Evolutionary conservation across 2,113 vertebrate genomes (phyloP), one percentile per base, ranked within the genome.

Genomic region (Anguilla rostrata): DNA sequence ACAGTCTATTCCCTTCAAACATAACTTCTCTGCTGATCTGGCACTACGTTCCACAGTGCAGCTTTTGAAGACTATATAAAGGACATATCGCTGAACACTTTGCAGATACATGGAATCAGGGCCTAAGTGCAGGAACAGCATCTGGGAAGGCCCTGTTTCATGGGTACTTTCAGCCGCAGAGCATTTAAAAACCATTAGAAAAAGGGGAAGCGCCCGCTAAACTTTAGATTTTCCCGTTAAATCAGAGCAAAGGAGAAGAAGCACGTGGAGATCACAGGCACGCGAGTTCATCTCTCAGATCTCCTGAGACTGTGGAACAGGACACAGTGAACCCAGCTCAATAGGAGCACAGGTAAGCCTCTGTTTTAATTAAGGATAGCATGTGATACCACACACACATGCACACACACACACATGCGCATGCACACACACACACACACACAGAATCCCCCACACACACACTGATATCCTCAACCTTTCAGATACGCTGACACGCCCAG

Each of bases 271-370:
- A 60, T 15, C 56, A 16, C 3, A 60, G 56, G 9, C 60, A 26
- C 26, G 22, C 9, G 3, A 11, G 60, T 14, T 60, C 15, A 60
- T 60, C 11, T 14, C 56, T 20, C 18, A 60, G 56, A 60, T 16
- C 15, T 60, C 56, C 56, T 60, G 56, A 60, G 96, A 94, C 43
- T 46, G 43, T 46, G 94, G 29, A 78, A 78, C 9, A 26, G 71
- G 29, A 78, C 94, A 92, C 93, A 93, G 89, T 93, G 96, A 60
- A 60, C 56, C 18, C 12, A 60, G 56, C 56, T 60, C 34, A 34
- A 60, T 18, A 12, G 56, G 56, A 60, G 56, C 56, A 15, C 56
- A 60, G 56, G 56, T 60, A 20, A 26, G 60, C 60, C 26, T 66
- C 22, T 66, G 22, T 66, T 66, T 66, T 66, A 66, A 26, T 66